Base-by-base conservation (phyloP, 2,113 vertebrate genomes). In the Lethenteron camtschaticum region DNA sequence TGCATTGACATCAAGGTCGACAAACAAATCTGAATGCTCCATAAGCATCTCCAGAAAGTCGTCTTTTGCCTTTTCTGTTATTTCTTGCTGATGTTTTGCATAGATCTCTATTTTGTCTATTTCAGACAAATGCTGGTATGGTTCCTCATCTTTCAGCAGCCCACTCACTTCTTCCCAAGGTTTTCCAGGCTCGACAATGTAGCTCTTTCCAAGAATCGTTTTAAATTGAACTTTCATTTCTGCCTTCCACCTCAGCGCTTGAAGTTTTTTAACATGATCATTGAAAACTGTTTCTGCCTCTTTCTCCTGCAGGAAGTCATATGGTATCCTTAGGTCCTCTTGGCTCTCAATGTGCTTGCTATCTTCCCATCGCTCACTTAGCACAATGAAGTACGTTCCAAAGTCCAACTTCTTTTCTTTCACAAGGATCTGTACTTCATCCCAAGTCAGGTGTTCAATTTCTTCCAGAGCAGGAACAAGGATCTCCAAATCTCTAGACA, bases 1-100 rank as follows among this genome's bases (percentile, higher is more conserved):
- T 41, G 94, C 94, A 70, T 99, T 91, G 3, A 99, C 79, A 76
- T 95, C 94, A 63, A 99, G 82, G 71, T 99, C 94, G 71, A 96
- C 96, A 74, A 99, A 99, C 10, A 99, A 82, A 76, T 99, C 94
- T 1, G 91, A 99, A 72, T 94, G 96, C 69, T 99, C 94, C 70
- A 99, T 73, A 66, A 99, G 83, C 56, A 99, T 80, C 75, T 99
- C 94, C 77, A 96, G 94, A 73, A 99, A 95, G 70, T 96, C 90
- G 75, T 99, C 94, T 80, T 96, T 96, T 68, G 91, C 91, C 72
- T 75, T 74, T 55, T 99, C 94, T 57, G 95, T 92, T n/a, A 99
- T 84, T 73, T 87, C 87, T 72, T 92, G 95, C 77, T 99, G 91
- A 79, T 99, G 89, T 72, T 81, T 84, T 76, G 88, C 81, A 77